Evolutionary conservation across 2,113 vertebrate genomes (phyloP).

Genomic region (Trichomycterus rosablanca): DNA sequence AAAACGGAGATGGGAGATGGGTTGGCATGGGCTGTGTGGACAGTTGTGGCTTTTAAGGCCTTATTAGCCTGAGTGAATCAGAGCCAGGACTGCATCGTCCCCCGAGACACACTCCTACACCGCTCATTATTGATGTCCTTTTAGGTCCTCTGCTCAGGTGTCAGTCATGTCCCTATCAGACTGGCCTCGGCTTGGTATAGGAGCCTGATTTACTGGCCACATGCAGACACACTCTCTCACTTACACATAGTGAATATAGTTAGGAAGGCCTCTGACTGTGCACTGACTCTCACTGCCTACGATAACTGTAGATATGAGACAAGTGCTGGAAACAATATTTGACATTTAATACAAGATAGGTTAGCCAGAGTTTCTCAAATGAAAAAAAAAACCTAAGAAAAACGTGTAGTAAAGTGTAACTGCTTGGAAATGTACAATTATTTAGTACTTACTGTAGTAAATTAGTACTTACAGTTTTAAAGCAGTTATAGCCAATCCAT

Average conservation of each 20-base stretch:
- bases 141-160: constrained; percentile 57
- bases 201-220: constrained; percentile 34
- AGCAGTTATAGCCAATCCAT: no score
- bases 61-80: constrained; percentile 72
- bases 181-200: constrained; percentile 27
- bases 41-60: constrained; percentile 79
- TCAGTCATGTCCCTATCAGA: constrained; percentile 52
- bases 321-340: constrained; percentile 13
- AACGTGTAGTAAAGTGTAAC: no score
- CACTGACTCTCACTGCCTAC: constrained; percentile 24
- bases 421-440: no score
- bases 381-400: no score
- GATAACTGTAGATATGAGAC: constrained; percentile 9
- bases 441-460: no score
- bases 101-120: constrained; percentile 65
- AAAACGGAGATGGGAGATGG: constrained; percentile 64
- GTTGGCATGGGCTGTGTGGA: constrained; percentile 67
- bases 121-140: constrained; percentile 73
- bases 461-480: no score
- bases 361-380: no score
- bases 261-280: constrained; percentile 24
- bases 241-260: not conserved
- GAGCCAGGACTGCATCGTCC: constrained; percentile 53
- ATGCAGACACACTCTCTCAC: not conserved
- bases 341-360: no score